These are phyloP conservation scores for Protomyctophum bolini DNA, from an alignment of 2,113 vertebrate genomes.

Conservation along the genomic window DNA sequence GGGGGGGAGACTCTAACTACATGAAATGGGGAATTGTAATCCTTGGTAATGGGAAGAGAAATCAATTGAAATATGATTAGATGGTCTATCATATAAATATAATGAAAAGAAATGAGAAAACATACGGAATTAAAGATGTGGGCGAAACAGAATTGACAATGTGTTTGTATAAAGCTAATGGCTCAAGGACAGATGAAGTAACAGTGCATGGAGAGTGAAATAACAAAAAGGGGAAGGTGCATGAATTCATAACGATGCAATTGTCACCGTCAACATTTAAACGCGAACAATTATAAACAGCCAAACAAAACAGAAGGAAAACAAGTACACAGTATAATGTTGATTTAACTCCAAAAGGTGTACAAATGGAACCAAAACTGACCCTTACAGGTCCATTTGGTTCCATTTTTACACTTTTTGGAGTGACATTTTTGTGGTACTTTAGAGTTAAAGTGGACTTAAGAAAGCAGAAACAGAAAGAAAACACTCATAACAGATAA, in stretches of 20 bases:
- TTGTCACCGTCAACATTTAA: constrained; percentile 34
- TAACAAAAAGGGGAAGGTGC: constrained; percentile 28
- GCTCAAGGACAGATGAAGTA: constrained; percentile 52
- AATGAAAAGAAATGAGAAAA: constrained; percentile 56
- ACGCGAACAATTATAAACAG: constrained; percentile 16
- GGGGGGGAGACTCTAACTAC: constrained; percentile 48
- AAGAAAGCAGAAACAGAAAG: no score
- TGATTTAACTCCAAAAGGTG: no score
- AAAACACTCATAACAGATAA: constrained; percentile 37
- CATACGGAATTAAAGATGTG: constrained; percentile 43
- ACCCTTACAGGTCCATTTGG: no score
- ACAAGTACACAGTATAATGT: no score
- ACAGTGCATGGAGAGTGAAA: constrained; percentile 38
- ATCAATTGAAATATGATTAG: constrained; percentile 51
- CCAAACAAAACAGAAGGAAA: no score
- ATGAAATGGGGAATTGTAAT: constrained; percentile 53
- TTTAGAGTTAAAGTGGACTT: no score
- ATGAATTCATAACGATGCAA: constrained; percentile 38
- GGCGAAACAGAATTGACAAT: constrained; percentile 42
- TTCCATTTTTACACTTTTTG: no score
- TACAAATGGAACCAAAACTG: no score
- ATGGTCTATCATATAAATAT: constrained; percentile 51
- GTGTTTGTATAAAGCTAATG: constrained; percentile 44
- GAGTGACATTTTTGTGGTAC: no score
- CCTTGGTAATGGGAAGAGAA: constrained; percentile 51